These are phyloP conservation scores for Cisticola juncidis DNA, from an alignment of 2,113 vertebrate genomes.

Conservation along the genomic window DNA sequence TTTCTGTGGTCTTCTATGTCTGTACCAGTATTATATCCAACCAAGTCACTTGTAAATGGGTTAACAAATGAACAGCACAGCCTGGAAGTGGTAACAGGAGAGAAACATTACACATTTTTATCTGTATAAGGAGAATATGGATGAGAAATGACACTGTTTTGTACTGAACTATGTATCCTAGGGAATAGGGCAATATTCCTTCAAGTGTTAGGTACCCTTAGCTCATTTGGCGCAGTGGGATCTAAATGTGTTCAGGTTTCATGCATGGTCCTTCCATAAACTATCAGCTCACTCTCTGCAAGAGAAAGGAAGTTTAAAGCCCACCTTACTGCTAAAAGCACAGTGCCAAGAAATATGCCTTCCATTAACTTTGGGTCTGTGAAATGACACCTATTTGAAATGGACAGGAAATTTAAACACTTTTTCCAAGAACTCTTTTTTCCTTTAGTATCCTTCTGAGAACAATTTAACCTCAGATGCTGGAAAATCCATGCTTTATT, in stretches of 20 bases:
- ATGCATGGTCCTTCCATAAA: neutral
- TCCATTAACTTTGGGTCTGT: constrained; percentile 19
- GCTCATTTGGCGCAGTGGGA: neutral
- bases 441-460: constrained; percentile 57
- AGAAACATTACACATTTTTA: neutral
- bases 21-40: neutral
- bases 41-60: neutral
- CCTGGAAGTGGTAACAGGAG: neutral
- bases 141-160: neutral
- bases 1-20: neutral
- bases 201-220: neutral
- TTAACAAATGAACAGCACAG: neutral
- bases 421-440: constrained; percentile 55
- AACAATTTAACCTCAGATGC: constrained; percentile 57
- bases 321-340: neutral
- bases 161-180: neutral
- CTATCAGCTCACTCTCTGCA: neutral
- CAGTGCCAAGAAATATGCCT: constrained; percentile 46
- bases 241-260: neutral
- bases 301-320: neutral
- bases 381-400: constrained; percentile 59
- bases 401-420: constrained; percentile 70
- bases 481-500: constrained; percentile 67
- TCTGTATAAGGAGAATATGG: fast-evolving
- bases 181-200: neutral